Base-by-base conservation (phyloP, 2,113 vertebrate species). In the Solea senegalensis region DNA sequence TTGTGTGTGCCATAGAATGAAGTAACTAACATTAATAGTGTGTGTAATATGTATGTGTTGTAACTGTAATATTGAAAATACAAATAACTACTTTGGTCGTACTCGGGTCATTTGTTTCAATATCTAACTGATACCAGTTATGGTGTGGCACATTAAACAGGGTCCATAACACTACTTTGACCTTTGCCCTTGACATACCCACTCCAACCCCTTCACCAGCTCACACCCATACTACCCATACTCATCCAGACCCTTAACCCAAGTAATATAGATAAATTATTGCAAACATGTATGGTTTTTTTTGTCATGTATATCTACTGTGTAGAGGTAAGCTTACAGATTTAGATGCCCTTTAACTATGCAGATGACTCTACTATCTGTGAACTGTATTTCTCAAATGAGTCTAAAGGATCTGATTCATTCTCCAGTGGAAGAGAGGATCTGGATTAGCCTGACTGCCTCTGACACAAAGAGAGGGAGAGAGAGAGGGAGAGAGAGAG, bases 391-490 rank as follows among this genome's bases (percentile, higher is more conserved):
- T 55, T 63, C 16, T 61, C 57, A 44, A 65, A 41, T 27, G 71
- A 66, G 13, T 83, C 46, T 45, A 52, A 69, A 65, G 41, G 50
- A 78, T 68, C 45, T 69, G 64, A 77, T 80, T 84, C 13, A 70
- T 41, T 57, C 62, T 85, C 65, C 71, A 80, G 21, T 83, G 72
- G 65, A 86, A 69, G 63, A 77, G 54, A 84, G 72, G 15, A 85
- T 72, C 66, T 16, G n/a, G 65, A 82, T 68, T 54, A 72, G 60
- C 56, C 74, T 66, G 68, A 79, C 72, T 68, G 72, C 21, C 45
- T 75, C 64, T 88, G 84, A 89, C 46, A 85, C 86, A 89, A 27
- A 10, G 53, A 70, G 12, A 71, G 69, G 76, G 40, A 53, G 21
- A 4, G 48, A 34, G 16, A 63, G 46, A 21, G 21, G 50, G 40